A percentile compares a stretch with the other conserved stretches of the same genome.
phyloP scores from a whole-genome alignment of 1,140 invertebrate genomes.

The Panonychus citri region DNA sequence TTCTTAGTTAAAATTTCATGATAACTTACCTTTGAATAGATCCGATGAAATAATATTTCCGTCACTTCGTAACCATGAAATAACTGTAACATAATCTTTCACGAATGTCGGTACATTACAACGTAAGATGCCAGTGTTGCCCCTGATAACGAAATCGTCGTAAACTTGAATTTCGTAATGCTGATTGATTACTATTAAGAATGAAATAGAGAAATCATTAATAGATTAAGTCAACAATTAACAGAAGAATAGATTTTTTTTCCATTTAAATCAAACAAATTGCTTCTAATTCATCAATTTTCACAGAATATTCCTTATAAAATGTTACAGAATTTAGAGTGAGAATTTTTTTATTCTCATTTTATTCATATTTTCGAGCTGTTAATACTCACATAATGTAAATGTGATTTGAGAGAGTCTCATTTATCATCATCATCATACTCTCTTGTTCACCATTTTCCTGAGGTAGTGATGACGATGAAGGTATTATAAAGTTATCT shows the following conservation, averaged over 20 bases:
- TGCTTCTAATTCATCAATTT: neutral
- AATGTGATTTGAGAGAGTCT: no score
- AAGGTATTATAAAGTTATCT: no score
- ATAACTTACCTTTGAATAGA: neutral
- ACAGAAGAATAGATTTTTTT: neutral
- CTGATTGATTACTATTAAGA: slow-evolving; percentile 6
- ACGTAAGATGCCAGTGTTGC: slow-evolving; percentile 22
- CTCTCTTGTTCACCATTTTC: no score
- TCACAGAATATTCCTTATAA: neutral
- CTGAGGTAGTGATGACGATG: no score
- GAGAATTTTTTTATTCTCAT: no score
- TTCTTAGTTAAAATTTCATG: no score
- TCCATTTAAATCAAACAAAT: no score
- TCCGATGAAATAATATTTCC: neutral
- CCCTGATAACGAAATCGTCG: slow-evolving; percentile 21
- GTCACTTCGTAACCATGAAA: slow-evolving; percentile 34
- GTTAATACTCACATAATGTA: no score
- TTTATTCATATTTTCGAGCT: no score
- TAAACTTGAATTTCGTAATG: slow-evolving; percentile 20
- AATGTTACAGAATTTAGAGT: neutral
- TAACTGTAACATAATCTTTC: slow-evolving; percentile 53
- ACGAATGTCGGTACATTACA: slow-evolving; percentile 48
- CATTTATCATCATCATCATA: no score
- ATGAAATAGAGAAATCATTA: neutral
- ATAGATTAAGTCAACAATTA: neutral